These are phyloP conservation scores for Limnothrissa miodon DNA, from an alignment of 2,113 vertebrate species.

Conservation along the genomic window DNA sequence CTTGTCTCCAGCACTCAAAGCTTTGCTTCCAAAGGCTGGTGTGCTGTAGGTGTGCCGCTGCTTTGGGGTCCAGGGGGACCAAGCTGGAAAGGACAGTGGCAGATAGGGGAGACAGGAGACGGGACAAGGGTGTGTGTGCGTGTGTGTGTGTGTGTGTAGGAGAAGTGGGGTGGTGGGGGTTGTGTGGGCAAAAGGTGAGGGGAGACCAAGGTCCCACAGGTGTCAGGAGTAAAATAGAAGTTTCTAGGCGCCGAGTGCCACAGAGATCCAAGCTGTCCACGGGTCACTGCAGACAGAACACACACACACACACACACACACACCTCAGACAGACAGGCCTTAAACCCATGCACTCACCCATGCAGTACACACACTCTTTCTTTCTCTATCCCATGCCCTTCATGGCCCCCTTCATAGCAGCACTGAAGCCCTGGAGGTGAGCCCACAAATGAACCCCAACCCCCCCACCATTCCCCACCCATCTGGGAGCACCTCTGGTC, in stretches of 20 bases:
- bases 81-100: neutral
- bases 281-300: neutral
- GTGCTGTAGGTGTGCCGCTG: neutral
- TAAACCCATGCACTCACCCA: neutral
- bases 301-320: neutral
- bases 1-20: neutral
- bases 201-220: neutral
- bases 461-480: neutral
- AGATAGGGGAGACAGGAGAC: too few species aligned
- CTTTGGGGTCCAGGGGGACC: neutral
- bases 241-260: neutral
- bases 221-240: neutral
- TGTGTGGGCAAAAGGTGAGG: neutral
- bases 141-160: neutral
- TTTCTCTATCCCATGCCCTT: neutral
- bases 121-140: neutral
- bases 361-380: neutral
- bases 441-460: neutral
- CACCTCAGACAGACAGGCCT: neutral
- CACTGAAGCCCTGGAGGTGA: neutral
- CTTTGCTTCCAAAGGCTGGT: neutral
- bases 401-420: neutral
- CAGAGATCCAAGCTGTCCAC: neutral
- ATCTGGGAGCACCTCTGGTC: neutral
- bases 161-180: neutral